Evolutionary conservation across 2,888 invertebrate genomes (phyloP), one percentile per base, ranked within the genome.

Genomic region (Endomychus coccineus): DNA sequence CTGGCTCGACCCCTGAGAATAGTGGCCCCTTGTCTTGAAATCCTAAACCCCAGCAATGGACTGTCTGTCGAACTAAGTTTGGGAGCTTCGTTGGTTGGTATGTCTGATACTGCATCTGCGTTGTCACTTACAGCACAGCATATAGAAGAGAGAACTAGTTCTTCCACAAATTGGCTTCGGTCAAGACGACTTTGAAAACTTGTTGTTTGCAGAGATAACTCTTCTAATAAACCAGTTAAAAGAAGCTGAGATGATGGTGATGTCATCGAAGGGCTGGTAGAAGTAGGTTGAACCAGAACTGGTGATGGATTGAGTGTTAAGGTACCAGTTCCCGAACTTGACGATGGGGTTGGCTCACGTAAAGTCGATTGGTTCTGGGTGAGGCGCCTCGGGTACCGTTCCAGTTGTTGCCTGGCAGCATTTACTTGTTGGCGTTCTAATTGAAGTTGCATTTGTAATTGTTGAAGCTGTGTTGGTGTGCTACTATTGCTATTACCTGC

Each of bases 381-480:
- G 53, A 80, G 80, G 54, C 91, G 78, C 53, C 90, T 77, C 51
- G 91, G 91, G 64, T 90, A 74, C 45, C 91, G 77, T 68, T 92
- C 91, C 59, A 91, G 68, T 67, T 90, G 89, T 69, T 90, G 90
- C 49, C 91, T 79, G 45, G 84, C 83, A 58, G 83, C 84, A 57
- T 73, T 79, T 53, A 85, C 89, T 75, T 91, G 85, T 68, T 92
- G 85, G 55, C 89, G 74, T 67, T 90, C 89, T 46, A 89, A 73
- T 67, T 92, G 92, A 61, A 90, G 71, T 70, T 94, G 94, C 89
- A 94, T 91, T 72, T 94, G 92, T 55, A 94, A 71, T 64, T 94
- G 92, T 64, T 92, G 92, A 62, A 94, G 71, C 67, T 88, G 87
- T 52, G 83, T 81, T 51, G 86, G 83, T 54, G 76, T 74, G 54